Base-by-base conservation (phyloP, 2,113 vertebrate genomes). In the Bujurquina vittata region DNA sequence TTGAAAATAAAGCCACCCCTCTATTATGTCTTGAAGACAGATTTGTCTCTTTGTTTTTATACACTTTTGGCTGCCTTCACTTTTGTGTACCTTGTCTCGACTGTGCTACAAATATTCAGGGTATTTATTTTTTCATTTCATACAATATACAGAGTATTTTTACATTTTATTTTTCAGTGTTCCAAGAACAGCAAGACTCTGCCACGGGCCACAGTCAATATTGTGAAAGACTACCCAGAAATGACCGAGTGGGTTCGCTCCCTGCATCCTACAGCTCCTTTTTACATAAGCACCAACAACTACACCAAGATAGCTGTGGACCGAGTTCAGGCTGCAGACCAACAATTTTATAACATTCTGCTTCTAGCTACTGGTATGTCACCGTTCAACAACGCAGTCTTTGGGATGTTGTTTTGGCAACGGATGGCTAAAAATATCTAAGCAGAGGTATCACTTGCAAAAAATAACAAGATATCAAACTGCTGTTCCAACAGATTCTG, bases 221-320 rank as follows among this genome's bases (percentile, higher is more conserved):
- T 96, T 2, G 82, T 96, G 35, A 95, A 86, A 79, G 83, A 95
- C 40, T 35, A 96, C 55, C 88, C 94, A 10, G 95, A 96, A 86
- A 96, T 96, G 95, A 87, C 33, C 1, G 73, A 93, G 40, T 96
- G 96, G 95, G 88, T 96, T 46, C 87, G 94, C 17, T 89, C 95
- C 3, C 31, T 94, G 26, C 76, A 93, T 72, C 26, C n/a, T 22
- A 57, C 58, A 1, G 59, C 81, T 40, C 95, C 96, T 1, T 94
- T 96, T 62, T 95, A 94, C 60, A 77, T 91, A 26, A 96, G 94
- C 89, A 93, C 61, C 81, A 79, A 92, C 82, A 95, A 93, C 84
- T 96, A 96, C 79, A 95, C 91, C 57, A 95, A 94, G 77, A 94
- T 96, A 20, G 86, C n/a, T 0, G 95, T 95, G 80, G 96, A 96